These are phyloP conservation scores for Spodoptera littoralis DNA, from an alignment of 2,888 invertebrate species.

Conservation along the genomic window DNA sequence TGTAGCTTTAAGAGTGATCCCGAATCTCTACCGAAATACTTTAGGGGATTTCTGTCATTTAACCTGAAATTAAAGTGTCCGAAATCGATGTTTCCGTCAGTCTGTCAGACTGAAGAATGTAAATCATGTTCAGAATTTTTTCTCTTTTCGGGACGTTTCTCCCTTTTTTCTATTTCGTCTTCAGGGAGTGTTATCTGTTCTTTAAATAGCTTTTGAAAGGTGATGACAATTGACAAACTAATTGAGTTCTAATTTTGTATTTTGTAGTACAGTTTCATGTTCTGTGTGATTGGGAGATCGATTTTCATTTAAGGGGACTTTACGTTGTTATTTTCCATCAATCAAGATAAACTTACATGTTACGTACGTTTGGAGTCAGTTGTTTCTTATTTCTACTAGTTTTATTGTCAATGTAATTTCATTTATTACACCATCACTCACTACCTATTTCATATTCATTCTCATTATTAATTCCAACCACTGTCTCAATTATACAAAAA, in stretches of 20 bases:
- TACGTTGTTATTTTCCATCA: too few species aligned
- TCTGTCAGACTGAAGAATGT: conserved; percentile 66
- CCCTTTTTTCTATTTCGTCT: conserved; percentile 30
- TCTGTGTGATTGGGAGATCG: conserved; percentile 17
- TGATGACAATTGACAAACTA: conserved; percentile 68
- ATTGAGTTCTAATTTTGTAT: conserved; percentile 72
- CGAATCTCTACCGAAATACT: conserved; percentile 75
- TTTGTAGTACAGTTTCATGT: conserved; percentile 23
- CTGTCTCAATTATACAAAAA: conserved; percentile 62
- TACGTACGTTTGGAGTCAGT: too few species aligned
- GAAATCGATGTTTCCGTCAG: conserved; percentile 83
- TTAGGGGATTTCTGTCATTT: conserved; percentile 76
- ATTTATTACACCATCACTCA: conserved; percentile 23
- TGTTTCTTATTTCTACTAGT: too few species aligned
- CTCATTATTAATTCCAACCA: conserved; percentile 41
- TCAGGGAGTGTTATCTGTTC: conserved; percentile 34
- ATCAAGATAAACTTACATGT: too few species aligned
- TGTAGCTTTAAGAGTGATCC: conserved; percentile 57
- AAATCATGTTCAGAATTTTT: conserved; percentile 76
- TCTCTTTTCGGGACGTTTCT: conserved; percentile 55
- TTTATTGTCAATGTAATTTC: neutral
- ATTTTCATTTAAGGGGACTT: conserved; percentile 1
- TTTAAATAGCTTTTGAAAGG: conserved; percentile 58
- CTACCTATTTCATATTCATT: conserved; percentile 40
- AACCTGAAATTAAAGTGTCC: conserved; percentile 88